These are phyloP conservation scores for Hedya salicella DNA, from an alignment of 2,888 invertebrate genomes.

Conservation along the genomic window DNA sequence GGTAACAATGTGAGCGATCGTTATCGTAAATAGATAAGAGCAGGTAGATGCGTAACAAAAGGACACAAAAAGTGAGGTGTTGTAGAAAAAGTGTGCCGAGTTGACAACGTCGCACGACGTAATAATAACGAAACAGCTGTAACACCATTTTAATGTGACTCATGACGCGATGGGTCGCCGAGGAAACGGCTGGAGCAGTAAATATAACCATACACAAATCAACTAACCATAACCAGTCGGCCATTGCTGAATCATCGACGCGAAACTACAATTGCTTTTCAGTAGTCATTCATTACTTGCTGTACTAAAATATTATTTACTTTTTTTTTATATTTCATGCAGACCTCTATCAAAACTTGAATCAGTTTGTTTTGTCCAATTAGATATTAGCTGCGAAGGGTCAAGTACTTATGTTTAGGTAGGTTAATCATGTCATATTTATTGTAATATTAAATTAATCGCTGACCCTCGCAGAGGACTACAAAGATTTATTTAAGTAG, in stretches of 20 bases:
- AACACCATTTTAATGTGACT: constrained; percentile 63
- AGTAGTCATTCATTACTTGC: constrained; percentile 6
- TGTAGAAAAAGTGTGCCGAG: constrained; percentile 50
- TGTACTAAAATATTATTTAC: constrained; percentile 3
- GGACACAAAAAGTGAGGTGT: constrained; percentile 49
- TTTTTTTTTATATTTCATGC: constrained; percentile 7
- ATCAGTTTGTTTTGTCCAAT: constrained; percentile 14
- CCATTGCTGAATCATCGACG: constrained; percentile 32
- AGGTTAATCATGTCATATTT: constrained; percentile 6
- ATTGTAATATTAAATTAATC: constrained; percentile 36
- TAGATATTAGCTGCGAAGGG: not conserved
- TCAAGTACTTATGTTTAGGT: constrained; percentile 10
- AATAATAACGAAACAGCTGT: constrained; percentile 65
- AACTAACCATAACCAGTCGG: constrained; percentile 32
- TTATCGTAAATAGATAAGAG: constrained; percentile 46
- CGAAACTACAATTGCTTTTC: constrained; percentile 24
- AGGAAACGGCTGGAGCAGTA: constrained; percentile 72
- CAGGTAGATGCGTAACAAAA: constrained; percentile 50
- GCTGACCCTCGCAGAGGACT: constrained; percentile 28
- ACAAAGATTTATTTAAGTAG: constrained; percentile 18
- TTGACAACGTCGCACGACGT: constrained; percentile 61
- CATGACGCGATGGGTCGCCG: constrained; percentile 66
- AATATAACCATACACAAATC: constrained; percentile 55
- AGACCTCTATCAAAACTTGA: constrained; percentile 14
- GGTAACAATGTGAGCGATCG: constrained; percentile 39